Evolutionary conservation across 1,140 invertebrate genomes (phyloP).

Genomic region (Pogonus chalceus): DNA sequence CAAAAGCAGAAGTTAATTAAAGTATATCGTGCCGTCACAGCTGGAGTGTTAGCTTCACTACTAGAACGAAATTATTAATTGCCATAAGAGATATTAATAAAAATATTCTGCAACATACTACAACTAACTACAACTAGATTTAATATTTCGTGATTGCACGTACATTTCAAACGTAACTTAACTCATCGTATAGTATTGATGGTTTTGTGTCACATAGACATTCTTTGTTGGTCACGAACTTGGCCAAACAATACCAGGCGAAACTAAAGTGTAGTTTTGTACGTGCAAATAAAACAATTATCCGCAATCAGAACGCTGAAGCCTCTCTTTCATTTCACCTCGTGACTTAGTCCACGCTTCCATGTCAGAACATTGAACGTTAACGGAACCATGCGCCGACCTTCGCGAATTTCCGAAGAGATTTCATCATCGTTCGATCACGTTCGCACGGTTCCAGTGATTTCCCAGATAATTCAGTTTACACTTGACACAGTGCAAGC

Average conservation of each 20-base stretch:
- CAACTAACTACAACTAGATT: no score
- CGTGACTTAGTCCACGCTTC: neutral
- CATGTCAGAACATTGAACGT: neutral
- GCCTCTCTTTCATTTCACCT: neutral
- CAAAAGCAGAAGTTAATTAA: no score
- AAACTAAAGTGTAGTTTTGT: neutral
- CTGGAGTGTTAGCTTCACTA: no score
- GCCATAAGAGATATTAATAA: no score
- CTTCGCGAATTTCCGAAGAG: neutral
- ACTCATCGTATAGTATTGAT: no score
- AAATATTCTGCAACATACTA: no score
- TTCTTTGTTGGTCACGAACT: neutral
- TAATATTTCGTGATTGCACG: no score
- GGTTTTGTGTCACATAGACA: no score
- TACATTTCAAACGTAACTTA: no score
- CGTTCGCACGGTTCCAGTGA: neutral
- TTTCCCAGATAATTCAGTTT: conserved; percentile 5
- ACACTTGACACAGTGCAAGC: neutral
- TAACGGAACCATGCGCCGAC: neutral
- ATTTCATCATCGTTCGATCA: neutral
- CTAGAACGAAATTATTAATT: no score
- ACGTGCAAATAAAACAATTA: neutral
- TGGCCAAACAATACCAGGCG: neutral
- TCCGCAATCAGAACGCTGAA: neutral
- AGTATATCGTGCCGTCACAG: no score